phyloP scores from a whole-genome alignment of 23 tunicate genomes.

The Trididemnum clinides region DNA sequence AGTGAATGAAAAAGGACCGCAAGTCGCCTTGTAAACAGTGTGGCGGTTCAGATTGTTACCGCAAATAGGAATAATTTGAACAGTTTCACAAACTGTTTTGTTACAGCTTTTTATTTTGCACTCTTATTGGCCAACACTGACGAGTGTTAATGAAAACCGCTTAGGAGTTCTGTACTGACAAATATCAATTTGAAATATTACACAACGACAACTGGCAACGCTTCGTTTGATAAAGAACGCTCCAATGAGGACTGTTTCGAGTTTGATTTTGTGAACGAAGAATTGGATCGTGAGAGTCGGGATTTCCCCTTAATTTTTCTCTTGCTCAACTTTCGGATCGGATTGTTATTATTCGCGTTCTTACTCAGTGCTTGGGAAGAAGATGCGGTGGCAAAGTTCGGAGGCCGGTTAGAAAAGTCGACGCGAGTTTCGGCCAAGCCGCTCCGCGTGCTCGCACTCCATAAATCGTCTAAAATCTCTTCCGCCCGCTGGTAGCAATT shows the following conservation, averaged over 20 bases:
- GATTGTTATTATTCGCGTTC: not conserved
- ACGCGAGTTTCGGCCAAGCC: slow-evolving; percentile 29
- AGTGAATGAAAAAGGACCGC: too few species aligned
- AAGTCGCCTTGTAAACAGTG: too few species aligned
- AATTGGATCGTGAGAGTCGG: not conserved
- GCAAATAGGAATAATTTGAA: too few species aligned
- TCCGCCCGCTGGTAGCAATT: slow-evolving; percentile 38
- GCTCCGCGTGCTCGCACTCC: slow-evolving; percentile 42
- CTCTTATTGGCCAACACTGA: too few species aligned
- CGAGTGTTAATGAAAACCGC: too few species aligned
- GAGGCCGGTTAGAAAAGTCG: not conserved
- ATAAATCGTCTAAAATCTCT: slow-evolving; percentile 39
- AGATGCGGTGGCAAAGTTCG: not conserved
- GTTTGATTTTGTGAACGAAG: not conserved
- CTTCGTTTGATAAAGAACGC: not conserved
- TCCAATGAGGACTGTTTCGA: not conserved
- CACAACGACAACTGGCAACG: not conserved
- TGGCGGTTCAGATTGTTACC: too few species aligned
- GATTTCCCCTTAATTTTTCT: not conserved
- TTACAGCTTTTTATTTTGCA: too few species aligned
- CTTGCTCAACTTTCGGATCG: not conserved
- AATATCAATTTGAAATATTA: too few species aligned
- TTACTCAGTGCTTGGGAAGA: not conserved
- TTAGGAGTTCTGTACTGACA: too few species aligned
- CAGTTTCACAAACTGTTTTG: too few species aligned